A percentile compares a stretch with the other conserved stretches of the same genome.
Evolutionary conservation across 2,113 vertebrate species (phyloP).

Genomic region (Ibidorhyncha struthersii): DNA sequence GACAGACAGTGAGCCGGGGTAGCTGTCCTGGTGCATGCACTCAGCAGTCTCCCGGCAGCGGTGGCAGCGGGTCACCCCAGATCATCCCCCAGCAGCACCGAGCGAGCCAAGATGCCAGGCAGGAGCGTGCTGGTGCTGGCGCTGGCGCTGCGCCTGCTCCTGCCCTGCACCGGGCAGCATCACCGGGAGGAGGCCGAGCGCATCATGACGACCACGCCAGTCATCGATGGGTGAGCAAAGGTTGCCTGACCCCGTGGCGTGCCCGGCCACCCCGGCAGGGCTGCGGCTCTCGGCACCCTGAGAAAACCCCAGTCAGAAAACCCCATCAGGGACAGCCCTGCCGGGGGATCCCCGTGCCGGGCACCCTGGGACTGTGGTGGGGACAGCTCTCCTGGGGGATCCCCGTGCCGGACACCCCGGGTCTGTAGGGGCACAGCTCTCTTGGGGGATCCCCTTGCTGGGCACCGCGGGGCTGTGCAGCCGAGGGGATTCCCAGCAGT

Average conservation of each 20-base stretch:
- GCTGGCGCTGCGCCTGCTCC: neutral
- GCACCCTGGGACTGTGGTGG: neutral
- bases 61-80: too few relatives aligned
- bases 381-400: neutral
- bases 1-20: neutral
- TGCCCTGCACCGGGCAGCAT: slow-evolving; percentile 2
- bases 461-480: too few relatives aligned
- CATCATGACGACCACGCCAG: slow-evolving; percentile 79
- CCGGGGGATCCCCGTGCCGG: neutral
- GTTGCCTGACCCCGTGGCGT: fast-evolving
- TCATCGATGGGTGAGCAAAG: slow-evolving; percentile 85
- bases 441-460: neutral
- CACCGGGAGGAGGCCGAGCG: slow-evolving; percentile 55
- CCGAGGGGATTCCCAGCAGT: neutral
- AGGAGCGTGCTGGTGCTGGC: neutral
- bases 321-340: neutral
- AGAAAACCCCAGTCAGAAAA: neutral
- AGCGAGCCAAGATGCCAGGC: neutral
- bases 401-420: neutral
- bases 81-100: neutral
- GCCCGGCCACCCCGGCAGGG: fast-evolving
- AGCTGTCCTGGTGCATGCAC: fast-evolving
- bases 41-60: neutral
- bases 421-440: too few relatives aligned
- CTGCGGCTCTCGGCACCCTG: neutral